Base-by-base conservation (phyloP, 1,140 invertebrate genomes). In the Ostrea denselamellosa region DNA sequence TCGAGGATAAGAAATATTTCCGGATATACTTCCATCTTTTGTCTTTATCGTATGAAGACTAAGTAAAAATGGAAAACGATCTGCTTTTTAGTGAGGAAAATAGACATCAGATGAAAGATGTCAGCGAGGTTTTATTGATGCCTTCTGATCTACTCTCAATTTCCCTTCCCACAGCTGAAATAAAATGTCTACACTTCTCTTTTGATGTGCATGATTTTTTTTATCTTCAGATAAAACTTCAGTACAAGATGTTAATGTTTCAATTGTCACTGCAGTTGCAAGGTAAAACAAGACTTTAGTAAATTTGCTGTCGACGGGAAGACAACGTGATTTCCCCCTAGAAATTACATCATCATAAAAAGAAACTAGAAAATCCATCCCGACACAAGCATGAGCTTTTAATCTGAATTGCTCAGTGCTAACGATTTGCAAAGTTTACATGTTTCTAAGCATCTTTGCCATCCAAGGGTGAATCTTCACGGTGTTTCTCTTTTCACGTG, bases 221-320 rank as follows among this genome's bases (percentile, higher is more conserved):
- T 28, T 77, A 77, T 77, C 68, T 77, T 25, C 68, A 44, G 68
- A 77, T 77, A 77, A 77, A 77, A 77, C 14, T 14, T 14, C 68
- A 77, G 68, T 77, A 25, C 68, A 77, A 7, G 56, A 62, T 62
- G 56, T 19, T 19, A 62, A 62, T 77, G 25, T 77, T 77, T 28
- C 25, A 34, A 77, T 77, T 77, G 68, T 77, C 28, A 28, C 17
- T 17, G 56, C 34, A 44, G 34, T 44, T 44, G 34, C 34, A 44
- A 44, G 34, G 34, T 44, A 44, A 44, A 44, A 44, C 34, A 44
- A 44, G 34, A 5, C 34, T 44, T 44, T 44, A 5, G 34, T 44
- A 44, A 44, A 44, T 44, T 2, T 44, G 34, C 34, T 44, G 34
- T 44, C 34, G 1, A 44, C 5, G 34, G 34, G 34, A 5, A 44